Evolutionary conservation across 2,888 invertebrate genomes (phyloP), one percentile per base, ranked within the genome.

Genomic region (Hyposoter didymator): DNA sequence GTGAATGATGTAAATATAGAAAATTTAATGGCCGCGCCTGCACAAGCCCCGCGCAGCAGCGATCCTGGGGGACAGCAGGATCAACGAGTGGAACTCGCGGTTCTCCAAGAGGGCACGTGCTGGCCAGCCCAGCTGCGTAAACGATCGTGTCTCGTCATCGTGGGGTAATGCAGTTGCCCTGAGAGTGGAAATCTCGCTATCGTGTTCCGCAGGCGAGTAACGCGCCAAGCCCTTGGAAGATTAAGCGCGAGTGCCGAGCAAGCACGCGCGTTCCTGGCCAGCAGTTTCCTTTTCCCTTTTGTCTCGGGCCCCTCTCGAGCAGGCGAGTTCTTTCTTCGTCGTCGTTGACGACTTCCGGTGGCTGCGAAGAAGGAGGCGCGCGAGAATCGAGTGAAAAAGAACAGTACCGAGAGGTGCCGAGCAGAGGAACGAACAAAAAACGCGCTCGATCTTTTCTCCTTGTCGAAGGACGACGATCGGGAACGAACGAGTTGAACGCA

Each of bases 331-430:
- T 78, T 82, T 85, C 75, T 82, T 78, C 47, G 49, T 39, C 62
- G 64, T 28, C 78, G 75, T 78, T 85, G 78, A 52, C 78, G 85
- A 74, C 85, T 85, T 85, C 85, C 85, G 82, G 85, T 74, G 74
- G 73, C 69, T 35, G 66, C 52, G 55, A 78, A 78, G 28, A 52
- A 78, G 78, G 64, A 84, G 39, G 39, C 39, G 7, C 59, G 59
- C 78, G 43, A 4, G 32, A 49, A 47, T 35, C 19, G 32, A 62
- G 43, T 7, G 22, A 17, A 43, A 45, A 12, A 28, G 32, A 28
- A 47, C 32, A 12, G 49, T 43, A 17, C 62, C 62, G 19, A 17
- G 62, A 78, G 76, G 84, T 76, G 81, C 69, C 59, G 35, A 64
- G 39, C 55, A 10, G 19, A 52, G 5, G n/a, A 52, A 66, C 10